phyloP scores from a whole-genome alignment of 2,797 vertebrate genomes.

The Paratrypauchen microcephalus region DNA sequence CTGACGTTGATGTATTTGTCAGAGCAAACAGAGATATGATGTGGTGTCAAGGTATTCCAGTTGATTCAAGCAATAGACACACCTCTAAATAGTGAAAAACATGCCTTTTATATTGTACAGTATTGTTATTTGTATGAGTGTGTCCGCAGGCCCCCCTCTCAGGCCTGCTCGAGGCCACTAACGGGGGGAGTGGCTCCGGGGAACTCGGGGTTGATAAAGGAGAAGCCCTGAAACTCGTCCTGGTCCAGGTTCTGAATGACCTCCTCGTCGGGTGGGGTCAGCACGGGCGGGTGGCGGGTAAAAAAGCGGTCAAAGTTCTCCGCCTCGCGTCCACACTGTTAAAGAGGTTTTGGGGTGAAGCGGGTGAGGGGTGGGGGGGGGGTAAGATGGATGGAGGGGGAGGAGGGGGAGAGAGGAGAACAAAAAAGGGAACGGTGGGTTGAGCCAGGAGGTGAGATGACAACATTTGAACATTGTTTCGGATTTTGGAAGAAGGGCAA shows the following conservation, averaged over 20 bases:
- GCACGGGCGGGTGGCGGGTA: conserved; percentile 94
- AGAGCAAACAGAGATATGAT: neutral
- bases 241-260: conserved; percentile 99
- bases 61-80: neutral
- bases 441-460: conserved; percentile 69
- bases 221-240: conserved; percentile 95
- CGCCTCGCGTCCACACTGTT: conserved; percentile 96
- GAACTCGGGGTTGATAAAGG: conserved; percentile 80
- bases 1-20: neutral
- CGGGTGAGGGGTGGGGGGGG: conserved; percentile 19
- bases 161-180: conserved; percentile 65
- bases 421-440: conserved; percentile 65
- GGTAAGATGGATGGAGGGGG: conserved; percentile 80
- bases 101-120: neutral
- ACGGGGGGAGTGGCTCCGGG: conserved; percentile 47
- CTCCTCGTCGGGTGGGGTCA: conserved; percentile 98
- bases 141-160: conserved; percentile 53
- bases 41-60: neutral
- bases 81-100: neutral
- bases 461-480: conserved; percentile 64
- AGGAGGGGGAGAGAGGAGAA: conserved; percentile 59
- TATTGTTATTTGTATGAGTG: conserved; percentile 3
- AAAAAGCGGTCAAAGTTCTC: conserved; percentile 99
- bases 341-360: conserved; percentile 70
- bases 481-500: conserved; percentile 53